phyloP scores from a whole-genome alignment of 1,140 invertebrate genomes.

The Zeugodacus cucurbitae region DNA sequence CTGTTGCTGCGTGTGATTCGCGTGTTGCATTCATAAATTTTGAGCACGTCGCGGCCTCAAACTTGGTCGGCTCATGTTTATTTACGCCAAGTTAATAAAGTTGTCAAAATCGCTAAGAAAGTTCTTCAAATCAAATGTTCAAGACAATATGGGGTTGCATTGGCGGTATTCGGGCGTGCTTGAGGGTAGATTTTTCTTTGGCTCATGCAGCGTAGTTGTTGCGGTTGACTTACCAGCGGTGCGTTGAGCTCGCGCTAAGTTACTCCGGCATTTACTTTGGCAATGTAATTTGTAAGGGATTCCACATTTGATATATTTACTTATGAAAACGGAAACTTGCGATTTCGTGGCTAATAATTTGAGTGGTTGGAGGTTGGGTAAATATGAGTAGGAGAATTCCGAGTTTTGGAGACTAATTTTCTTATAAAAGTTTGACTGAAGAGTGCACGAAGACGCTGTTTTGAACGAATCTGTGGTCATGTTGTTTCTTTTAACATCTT shows the following conservation, averaged over 20 bases:
- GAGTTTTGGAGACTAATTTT: too few relatives aligned
- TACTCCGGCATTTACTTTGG: not conserved
- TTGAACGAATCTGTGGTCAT: too few relatives aligned
- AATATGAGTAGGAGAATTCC: too few relatives aligned
- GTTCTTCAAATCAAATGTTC: constrained; percentile 29
- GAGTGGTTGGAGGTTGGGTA: too few relatives aligned
- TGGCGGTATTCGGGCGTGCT: not conserved
- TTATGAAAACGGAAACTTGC: not conserved
- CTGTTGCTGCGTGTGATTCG: not conserved
- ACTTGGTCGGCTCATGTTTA: not conserved
- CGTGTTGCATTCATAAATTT: constrained; percentile 38
- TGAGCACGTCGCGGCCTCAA: not conserved
- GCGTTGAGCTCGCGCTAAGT: not conserved
- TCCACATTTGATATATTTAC: constrained; percentile 23
- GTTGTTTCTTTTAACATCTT: too few relatives aligned
- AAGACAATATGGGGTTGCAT: not conserved
- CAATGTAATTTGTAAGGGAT: constrained; percentile 28
- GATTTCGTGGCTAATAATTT: too few relatives aligned
- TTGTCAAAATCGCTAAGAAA: constrained; percentile 28
- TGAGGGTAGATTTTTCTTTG: not conserved
- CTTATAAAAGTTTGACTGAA: too few relatives aligned
- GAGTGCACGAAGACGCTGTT: too few relatives aligned
- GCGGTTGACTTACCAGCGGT: not conserved
- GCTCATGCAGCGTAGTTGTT: not conserved
- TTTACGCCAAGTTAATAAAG: constrained; percentile 37